Percentiles rank a stretch among this genome's conserved stretches.
Evolutionary conservation across 2,888 invertebrate genomes (phyloP).

Genomic region (Pachliopta kotzebuea): DNA sequence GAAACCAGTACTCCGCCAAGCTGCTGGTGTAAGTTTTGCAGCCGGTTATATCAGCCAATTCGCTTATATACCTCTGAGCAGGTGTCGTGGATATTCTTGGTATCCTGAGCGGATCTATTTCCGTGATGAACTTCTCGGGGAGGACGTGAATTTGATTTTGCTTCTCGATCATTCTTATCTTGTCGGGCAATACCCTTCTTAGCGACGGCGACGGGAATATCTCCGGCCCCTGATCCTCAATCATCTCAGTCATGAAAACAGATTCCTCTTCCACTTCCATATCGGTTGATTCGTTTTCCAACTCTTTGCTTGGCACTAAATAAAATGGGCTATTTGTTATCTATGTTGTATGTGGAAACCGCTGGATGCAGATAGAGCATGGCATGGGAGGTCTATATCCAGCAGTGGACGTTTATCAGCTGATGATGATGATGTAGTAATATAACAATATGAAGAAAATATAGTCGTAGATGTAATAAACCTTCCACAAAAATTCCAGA

Average conservation of each 20-base stretch:
- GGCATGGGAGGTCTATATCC: too few relatives aligned
- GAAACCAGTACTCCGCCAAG: conserved; percentile 74
- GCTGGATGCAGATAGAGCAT: too few relatives aligned
- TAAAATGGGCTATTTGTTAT: background rate
- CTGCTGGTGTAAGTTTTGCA: conserved; percentile 61
- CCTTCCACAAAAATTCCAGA: too few relatives aligned
- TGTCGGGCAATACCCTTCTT: conserved; percentile 54
- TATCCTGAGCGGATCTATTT: conserved; percentile 54
- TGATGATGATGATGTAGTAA: too few relatives aligned
- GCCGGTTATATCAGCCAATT: conserved; percentile 59
- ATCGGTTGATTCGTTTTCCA: conserved; percentile 11
- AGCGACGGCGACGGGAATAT: conserved; percentile 64
- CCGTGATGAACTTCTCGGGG: conserved; percentile 53
- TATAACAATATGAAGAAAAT: too few relatives aligned
- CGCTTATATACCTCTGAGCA: conserved; percentile 61
- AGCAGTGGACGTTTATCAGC: too few relatives aligned
- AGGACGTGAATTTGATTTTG: conserved; percentile 61
- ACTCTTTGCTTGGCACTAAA: conserved; percentile 11
- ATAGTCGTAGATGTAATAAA: too few relatives aligned
- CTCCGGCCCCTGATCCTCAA: conserved; percentile 41
- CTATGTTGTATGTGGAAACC: too few relatives aligned
- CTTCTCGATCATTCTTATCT: conserved; percentile 48
- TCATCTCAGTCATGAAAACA: conserved; percentile 34
- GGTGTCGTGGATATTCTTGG: conserved; percentile 58
- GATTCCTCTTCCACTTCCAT: conserved; percentile 40